Evolutionary conservation across 2,797 vertebrate species (phyloP).

Genomic region (Tympanoctomys barrerae): DNA sequence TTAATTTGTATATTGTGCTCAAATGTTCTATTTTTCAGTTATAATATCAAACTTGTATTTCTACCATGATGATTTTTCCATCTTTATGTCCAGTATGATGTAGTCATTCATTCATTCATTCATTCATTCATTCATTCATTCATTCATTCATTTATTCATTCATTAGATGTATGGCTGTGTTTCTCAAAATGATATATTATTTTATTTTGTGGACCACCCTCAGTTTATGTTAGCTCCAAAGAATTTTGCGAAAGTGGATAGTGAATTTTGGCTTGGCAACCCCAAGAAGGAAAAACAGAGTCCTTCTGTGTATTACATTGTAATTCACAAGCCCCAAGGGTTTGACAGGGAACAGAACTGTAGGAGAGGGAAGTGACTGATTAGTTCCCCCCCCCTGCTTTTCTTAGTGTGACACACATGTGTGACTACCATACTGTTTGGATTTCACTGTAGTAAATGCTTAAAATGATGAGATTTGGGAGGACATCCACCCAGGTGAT

Average conservation of each 20-base stretch:
- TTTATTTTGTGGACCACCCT: neutral
- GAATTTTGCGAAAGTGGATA: neutral
- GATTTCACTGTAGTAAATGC: neutral
- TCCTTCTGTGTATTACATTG: accelerated
- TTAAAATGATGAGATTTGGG: neutral
- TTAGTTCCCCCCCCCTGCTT: neutral
- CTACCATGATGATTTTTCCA: neutral
- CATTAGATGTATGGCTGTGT: neutral
- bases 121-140: neutral
- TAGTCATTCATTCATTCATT: neutral
- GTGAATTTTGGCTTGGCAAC: neutral
- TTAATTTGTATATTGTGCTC: neutral
- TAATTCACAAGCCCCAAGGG: neutral
- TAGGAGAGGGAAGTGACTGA: neutral
- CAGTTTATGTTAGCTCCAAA: neutral
- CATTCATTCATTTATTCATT: neutral
- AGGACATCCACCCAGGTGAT: too few species aligned
- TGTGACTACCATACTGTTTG: neutral
- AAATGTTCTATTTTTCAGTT: neutral
- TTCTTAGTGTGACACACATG: neutral
- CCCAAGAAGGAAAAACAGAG: neutral
- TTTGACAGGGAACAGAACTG: neutral
- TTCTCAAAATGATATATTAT: neutral
- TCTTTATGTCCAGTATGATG: neutral
- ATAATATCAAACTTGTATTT: neutral